phyloP scores from a whole-genome alignment of 2,888 invertebrate species.

The Disparrhopalites patrizii region DNA sequence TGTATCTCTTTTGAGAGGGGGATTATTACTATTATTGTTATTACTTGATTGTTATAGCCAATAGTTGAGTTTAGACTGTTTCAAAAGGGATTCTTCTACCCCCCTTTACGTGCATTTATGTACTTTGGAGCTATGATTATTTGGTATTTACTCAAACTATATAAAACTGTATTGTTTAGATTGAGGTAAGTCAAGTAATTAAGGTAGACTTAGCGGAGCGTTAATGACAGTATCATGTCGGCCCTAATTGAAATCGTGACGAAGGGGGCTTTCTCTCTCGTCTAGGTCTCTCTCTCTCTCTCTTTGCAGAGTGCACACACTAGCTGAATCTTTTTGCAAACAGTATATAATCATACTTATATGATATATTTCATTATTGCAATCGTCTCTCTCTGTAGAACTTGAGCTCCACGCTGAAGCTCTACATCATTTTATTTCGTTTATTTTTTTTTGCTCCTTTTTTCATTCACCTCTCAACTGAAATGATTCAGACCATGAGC shows the following conservation, averaged over 20 bases:
- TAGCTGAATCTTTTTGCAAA: too few species aligned
- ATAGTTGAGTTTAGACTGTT: too few species aligned
- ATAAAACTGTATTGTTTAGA: not conserved
- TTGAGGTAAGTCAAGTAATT: constrained; percentile 27
- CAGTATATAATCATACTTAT: not conserved
- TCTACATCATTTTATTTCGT: too few species aligned
- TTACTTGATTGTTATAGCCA: not conserved
- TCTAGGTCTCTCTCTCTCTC: not conserved
- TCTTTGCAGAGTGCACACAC: not conserved
- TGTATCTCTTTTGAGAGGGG: not conserved
- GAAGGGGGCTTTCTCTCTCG: constrained; percentile 36
- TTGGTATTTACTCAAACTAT: not conserved
- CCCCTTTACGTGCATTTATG: too few species aligned
- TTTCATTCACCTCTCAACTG: not conserved
- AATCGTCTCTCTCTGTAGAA: not conserved
- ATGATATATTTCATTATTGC: constrained; percentile 14
- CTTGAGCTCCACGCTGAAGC: not conserved
- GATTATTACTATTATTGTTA: not conserved
- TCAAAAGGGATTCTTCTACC: too few species aligned
- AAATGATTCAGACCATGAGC: not conserved
- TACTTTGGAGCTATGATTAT: too few species aligned
- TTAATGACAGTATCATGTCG: constrained; percentile 37
- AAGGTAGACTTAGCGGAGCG: constrained; percentile 30
- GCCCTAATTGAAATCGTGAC: constrained; percentile 42
- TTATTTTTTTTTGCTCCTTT: too few species aligned